Evolutionary conservation across 35 echinoderm and acorn worm species (phyloP).

Genomic region (Lytechinus pictus): DNA sequence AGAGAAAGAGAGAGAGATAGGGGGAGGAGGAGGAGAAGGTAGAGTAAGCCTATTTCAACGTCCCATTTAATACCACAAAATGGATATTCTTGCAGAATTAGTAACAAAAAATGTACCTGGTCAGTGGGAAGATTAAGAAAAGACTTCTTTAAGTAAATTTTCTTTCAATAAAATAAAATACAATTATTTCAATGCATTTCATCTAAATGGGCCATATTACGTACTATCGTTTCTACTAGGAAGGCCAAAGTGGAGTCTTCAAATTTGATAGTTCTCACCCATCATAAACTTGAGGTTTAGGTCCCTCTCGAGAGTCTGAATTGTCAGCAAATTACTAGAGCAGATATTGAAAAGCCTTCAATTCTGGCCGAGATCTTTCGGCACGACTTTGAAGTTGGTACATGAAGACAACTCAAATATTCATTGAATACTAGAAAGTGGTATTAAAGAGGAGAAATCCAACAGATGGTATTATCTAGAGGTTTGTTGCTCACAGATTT

Average conservation of each 20-base stretch:
- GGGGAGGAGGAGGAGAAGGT: neutral
- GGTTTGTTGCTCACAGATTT: neutral
- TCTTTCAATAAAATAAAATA: too few relatives aligned
- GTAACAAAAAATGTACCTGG: too few relatives aligned
- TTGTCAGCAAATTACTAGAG: neutral
- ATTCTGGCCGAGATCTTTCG: neutral
- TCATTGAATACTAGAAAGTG: neutral
- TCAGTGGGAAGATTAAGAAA: too few relatives aligned
- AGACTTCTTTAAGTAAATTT: too few relatives aligned
- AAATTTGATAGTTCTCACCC: too few relatives aligned
- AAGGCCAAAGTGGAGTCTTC: too few relatives aligned
- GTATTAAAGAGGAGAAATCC: neutral
- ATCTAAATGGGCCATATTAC: too few relatives aligned
- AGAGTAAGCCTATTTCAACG: too few relatives aligned
- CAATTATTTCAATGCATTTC: too few relatives aligned
- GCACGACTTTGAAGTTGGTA: neutral
- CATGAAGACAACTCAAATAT: neutral
- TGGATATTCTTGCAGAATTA: too few relatives aligned
- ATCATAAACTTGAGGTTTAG: neutral
- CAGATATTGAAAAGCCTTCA: neutral
- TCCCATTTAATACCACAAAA: too few relatives aligned
- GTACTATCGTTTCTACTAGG: too few relatives aligned
- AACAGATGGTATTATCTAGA: conserved; percentile 1
- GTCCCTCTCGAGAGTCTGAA: neutral
- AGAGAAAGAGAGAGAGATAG: neutral